A percentile compares a stretch with the other conserved stretches of the same genome.
Evolutionary conservation across 2,888 invertebrate species (phyloP).

Genomic region (Drosophila hamatofila): DNA sequence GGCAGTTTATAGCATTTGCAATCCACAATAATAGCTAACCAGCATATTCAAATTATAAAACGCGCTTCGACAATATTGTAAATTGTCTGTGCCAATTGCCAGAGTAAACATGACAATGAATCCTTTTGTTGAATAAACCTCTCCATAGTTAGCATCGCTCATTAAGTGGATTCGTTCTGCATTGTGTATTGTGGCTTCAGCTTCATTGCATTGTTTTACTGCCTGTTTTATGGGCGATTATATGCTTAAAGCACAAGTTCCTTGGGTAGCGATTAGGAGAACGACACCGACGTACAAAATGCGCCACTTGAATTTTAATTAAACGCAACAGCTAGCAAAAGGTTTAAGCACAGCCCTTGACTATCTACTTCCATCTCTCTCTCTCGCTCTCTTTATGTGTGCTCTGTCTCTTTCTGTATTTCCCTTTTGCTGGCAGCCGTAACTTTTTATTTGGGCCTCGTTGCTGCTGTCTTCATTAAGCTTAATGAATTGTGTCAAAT

Average conservation of each 20-base stretch:
- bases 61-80: conserved; percentile 37
- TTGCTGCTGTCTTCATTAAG: conserved; percentile 78
- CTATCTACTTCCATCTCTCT: neutral
- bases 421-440: conserved; percentile 23
- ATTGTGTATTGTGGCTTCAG: conserved; percentile 24
- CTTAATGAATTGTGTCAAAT: conserved; percentile 82
- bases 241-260: conserved; percentile 77
- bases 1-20: neutral
- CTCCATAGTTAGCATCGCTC: conserved; percentile 51
- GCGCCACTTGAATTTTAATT: conserved; percentile 83
- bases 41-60: neutral
- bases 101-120: conserved; percentile 31
- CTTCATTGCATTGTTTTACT: conserved; percentile 71
- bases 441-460: conserved; percentile 47
- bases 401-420: conserved; percentile 5
- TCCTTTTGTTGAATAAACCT: conserved; percentile 23
- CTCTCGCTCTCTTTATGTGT: conserved; percentile 6
- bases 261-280: conserved; percentile 26
- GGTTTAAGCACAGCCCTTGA: conserved; percentile 18
- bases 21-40: neutral
- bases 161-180: conserved; percentile 60
- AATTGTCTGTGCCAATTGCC: conserved; percentile 58
- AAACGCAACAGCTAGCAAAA: conserved; percentile 77
- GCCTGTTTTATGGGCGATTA: conserved; percentile 79
- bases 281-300: conserved; percentile 71